Percentiles rank a stretch among this genome's conserved stretches.
These are phyloP conservation scores for Platygyra sinensis DNA, from an alignment of 64 coral and sea anemone species.

Conservation along the genomic window DNA sequence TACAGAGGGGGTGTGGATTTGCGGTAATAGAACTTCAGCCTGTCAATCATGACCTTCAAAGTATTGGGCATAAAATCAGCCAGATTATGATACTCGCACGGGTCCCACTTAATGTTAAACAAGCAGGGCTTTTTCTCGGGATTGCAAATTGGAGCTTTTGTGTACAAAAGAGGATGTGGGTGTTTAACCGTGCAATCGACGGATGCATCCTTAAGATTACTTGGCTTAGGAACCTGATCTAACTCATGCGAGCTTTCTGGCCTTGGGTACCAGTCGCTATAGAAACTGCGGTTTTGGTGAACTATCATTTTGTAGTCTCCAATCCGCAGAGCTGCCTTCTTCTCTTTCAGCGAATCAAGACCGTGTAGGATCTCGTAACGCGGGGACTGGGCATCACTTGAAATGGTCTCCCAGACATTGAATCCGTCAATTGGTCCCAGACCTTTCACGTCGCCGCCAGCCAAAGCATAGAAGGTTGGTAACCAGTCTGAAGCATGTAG, in stretches of 20 bases:
- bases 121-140: slow-evolving; percentile 91
- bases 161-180: slow-evolving; percentile 89
- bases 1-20: slow-evolving; percentile 63
- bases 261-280: slow-evolving; percentile 92
- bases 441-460: slow-evolving; percentile 45
- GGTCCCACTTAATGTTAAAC: slow-evolving; percentile 99
- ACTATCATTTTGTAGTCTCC: slow-evolving; percentile 97
- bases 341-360: slow-evolving; percentile 77
- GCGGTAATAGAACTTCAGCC: slow-evolving; percentile 80
- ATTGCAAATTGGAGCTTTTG: slow-evolving; percentile 92
- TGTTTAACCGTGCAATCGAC: slow-evolving; percentile 84
- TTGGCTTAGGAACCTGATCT: slow-evolving; percentile 67
- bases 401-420: slow-evolving; percentile 87
- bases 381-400: slow-evolving; percentile 57
- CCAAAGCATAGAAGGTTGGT: slow-evolving; percentile 70
- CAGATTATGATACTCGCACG: slow-evolving; percentile 98
- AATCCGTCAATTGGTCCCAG: slow-evolving; percentile 80
- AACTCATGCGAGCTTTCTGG: slow-evolving; percentile 62
- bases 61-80: slow-evolving; percentile 99
- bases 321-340: slow-evolving; percentile 79
- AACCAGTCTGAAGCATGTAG: slow-evolving; percentile 86
- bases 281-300: slow-evolving; percentile 84
- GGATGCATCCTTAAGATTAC: slow-evolving; percentile 55
- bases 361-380: slow-evolving; percentile 96
- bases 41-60: slow-evolving; percentile 94